These are phyloP conservation scores for Coptotermes formosanus DNA, from an alignment of 1,140 invertebrate species.

Conservation along the genomic window DNA sequence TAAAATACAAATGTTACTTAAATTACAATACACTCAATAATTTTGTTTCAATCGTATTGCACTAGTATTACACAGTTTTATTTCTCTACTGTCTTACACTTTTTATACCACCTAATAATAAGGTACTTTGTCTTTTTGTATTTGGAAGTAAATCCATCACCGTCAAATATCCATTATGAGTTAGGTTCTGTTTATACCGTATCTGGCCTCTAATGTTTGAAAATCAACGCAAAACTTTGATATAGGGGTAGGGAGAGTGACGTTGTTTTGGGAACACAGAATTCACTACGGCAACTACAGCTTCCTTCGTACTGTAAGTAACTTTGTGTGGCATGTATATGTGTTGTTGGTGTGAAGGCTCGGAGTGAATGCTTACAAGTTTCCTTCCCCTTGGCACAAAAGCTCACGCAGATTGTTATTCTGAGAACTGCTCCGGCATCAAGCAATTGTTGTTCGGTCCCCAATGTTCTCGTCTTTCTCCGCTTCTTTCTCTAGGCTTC, in stretches of 20 bases:
- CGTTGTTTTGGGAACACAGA: background rate
- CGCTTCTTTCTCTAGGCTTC: background rate
- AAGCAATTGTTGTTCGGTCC: background rate
- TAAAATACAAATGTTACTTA: too few relatives aligned
- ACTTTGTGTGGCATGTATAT: conserved; percentile 7
- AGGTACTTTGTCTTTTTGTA: background rate
- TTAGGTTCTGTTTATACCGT: background rate
- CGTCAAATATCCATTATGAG: background rate
- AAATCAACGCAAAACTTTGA: background rate
- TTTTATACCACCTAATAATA: background rate
- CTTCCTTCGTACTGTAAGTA: background rate
- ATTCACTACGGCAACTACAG: background rate
- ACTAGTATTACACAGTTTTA: too few relatives aligned
- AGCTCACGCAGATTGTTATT: background rate
- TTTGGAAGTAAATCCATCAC: background rate
- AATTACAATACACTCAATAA: too few relatives aligned
- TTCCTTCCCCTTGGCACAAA: background rate
- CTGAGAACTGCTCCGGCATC: background rate
- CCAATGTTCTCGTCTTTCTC: background rate
- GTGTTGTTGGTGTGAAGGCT: background rate
- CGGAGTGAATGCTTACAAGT: background rate
- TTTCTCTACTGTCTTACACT: too few relatives aligned
- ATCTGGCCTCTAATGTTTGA: background rate
- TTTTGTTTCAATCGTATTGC: too few relatives aligned
- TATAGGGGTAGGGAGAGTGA: background rate